Percentiles rank a stretch among this genome's conserved stretches.
phyloP scores from a whole-genome alignment of 2,797 vertebrate species.

The Lindbergichthys nudifrons region DNA sequence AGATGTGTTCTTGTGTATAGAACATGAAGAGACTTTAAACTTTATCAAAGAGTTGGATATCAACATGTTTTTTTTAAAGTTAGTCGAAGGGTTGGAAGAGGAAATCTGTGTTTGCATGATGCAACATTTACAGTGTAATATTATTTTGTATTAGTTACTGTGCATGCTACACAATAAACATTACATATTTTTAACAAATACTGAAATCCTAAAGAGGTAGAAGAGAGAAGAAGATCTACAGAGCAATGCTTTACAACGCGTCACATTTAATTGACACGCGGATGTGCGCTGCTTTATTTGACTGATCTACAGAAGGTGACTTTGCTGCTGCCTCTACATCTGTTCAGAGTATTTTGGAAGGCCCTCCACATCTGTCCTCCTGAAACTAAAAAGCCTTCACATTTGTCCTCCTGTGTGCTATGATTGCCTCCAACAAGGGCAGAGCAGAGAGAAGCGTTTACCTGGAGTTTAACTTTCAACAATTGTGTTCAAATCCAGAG shows the following conservation, averaged over 20 bases:
- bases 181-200: no score
- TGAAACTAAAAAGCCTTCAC: neutral
- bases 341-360: slow-evolving; percentile 4
- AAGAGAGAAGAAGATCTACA: no score
- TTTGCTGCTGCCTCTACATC: neutral
- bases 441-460: slow-evolving; percentile 39
- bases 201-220: no score
- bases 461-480: slow-evolving; percentile 39
- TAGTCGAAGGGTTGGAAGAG: no score
- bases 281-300: neutral
- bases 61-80: no score
- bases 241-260: no score
- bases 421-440: slow-evolving; percentile 20
- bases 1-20: no score
- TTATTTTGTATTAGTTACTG: no score
- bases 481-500: slow-evolving; percentile 61
- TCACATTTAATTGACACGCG: neutral
- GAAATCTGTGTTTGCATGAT: no score
- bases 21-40: no score
- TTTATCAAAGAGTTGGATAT: no score
- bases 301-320: neutral
- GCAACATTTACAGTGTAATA: no score
- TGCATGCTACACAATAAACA: neutral
- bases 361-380: slow-evolving; percentile 8
- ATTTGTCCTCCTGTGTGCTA: slow-evolving; percentile 16